Evolutionary conservation across 2,113 vertebrate genomes (phyloP).

Genomic region (Pagrus major): DNA sequence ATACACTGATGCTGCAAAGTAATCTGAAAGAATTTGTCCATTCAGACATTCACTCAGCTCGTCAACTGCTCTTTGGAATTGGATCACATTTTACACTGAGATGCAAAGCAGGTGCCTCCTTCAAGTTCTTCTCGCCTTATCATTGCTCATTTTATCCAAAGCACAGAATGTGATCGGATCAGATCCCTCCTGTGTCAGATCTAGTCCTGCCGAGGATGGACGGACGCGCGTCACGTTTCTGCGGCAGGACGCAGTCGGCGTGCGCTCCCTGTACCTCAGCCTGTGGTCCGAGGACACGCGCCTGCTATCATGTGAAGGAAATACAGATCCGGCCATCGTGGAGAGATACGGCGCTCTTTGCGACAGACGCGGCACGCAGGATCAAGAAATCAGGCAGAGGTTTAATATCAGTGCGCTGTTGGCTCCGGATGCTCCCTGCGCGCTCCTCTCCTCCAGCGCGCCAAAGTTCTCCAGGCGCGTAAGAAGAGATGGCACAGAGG

Average conservation of each 20-base stretch:
- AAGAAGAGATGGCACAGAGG: not conserved
- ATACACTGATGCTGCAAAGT: not conserved
- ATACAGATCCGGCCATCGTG: constrained; percentile 15
- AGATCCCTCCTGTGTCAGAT: constrained; percentile 70
- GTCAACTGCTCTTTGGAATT: too few species aligned
- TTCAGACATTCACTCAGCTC: too few species aligned
- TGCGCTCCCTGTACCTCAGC: constrained; percentile 70
- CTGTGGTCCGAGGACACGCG: constrained; percentile 75
- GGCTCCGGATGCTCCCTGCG: constrained; percentile 59
- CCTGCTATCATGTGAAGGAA: constrained; percentile 71
- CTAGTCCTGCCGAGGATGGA: not conserved
- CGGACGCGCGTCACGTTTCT: constrained; percentile 62
- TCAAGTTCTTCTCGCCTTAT: constrained; percentile 25
- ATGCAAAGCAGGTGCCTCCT: constrained; percentile 47
- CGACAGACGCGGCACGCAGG: not conserved
- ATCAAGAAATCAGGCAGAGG: not conserved
- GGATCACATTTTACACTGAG: not conserved
- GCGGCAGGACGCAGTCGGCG: constrained; percentile 23
- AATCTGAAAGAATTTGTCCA: not conserved
- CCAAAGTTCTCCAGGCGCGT: not conserved
- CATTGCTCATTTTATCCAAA: constrained; percentile 8
- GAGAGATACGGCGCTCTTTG: constrained; percentile 74
- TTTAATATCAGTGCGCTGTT: constrained; percentile 58
- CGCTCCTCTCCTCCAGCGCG: not conserved
- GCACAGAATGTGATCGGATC: constrained; percentile 12